Evolutionary conservation across 2,888 invertebrate species (phyloP), one percentile per base, ranked within the genome.

Genomic region (Catocala sponsa): DNA sequence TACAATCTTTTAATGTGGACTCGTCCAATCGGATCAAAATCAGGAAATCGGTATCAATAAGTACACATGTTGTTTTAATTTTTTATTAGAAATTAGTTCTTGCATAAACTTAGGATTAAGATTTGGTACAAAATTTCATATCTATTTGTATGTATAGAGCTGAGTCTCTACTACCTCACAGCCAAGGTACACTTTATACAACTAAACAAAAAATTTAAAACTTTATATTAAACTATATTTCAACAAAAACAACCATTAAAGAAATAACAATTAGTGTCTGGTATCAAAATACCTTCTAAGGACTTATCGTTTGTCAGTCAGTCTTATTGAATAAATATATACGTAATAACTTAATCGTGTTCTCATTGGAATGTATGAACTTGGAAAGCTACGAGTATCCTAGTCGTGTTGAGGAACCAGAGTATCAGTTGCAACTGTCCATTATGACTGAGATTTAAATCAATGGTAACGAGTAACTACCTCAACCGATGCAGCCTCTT

Each of bases 111-210:
- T 71, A 74, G 64, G 70, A 74, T 72, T 76, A 78, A 76, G 70
- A 81, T 82, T 85, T 84, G 79, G 82, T 90, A 90, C 74, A 87
- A 86, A 89, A 84, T 74, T 64, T 80, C 55, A 76, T 78, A 77
- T 72, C 71, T 79, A 70, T 79, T 78, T 81, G 70, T 76, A 65
- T 72, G 70, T 76, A 79, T 70, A 81, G 79, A 82, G 72, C 74
- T 72, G 79, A 87, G 74, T 83, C 80, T 80, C 78, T 81, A 82
- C 80, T 69, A 80, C 82, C 83, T 91, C 92, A 92, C 91, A 92
- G 91, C 92, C 91, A 87, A 85, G 80, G 76, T 83, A 82, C 65
- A 71, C 72, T 58, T 73, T 81, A 80, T 58, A 60, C 72, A 78
- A 79, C 73, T 70, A 79, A 74, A 65, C 66, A 68, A 70, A 65